Evolutionary conservation across 2,797 vertebrate genomes (phyloP).

Genomic region (Gila robusta): DNA sequence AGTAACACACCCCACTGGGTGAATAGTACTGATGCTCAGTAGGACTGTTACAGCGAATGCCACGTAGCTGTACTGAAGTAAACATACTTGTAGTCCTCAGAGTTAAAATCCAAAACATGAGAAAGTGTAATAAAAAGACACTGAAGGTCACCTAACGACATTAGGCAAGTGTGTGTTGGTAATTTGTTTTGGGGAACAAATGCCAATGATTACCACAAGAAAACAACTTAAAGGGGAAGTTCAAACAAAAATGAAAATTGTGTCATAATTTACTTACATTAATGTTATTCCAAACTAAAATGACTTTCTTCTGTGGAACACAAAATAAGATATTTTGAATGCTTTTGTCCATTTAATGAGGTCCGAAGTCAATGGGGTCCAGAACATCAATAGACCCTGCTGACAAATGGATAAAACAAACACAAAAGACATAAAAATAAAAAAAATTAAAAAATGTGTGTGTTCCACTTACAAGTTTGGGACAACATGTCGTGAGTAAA

Average conservation of each 20-base stretch:
- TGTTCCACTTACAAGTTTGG: too few relatives aligned
- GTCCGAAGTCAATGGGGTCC: too few relatives aligned
- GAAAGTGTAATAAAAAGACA: background rate
- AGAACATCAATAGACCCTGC: too few relatives aligned
- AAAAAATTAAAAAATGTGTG: too few relatives aligned
- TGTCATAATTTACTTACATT: background rate
- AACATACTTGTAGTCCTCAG: background rate
- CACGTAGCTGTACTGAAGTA: slow-evolving; percentile 23
- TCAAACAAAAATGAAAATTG: background rate
- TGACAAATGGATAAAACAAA: too few relatives aligned
- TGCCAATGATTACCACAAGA: background rate
- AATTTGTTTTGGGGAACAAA: background rate
- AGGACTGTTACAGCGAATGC: background rate
- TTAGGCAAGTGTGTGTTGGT: background rate
- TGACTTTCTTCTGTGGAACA: background rate
- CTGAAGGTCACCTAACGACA: background rate
- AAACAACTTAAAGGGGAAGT: background rate
- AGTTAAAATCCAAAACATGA: background rate
- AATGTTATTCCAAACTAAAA: background rate
- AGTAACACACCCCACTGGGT: slow-evolving; percentile 47
- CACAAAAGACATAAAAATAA: too few relatives aligned
- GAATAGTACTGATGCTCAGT: slow-evolving; percentile 38
- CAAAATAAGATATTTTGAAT: background rate
- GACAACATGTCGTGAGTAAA: too few relatives aligned
- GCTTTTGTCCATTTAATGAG: background rate